Evolutionary conservation across 2,113 vertebrate species (phyloP).

Genomic region (Stigmatopora nigra): DNA sequence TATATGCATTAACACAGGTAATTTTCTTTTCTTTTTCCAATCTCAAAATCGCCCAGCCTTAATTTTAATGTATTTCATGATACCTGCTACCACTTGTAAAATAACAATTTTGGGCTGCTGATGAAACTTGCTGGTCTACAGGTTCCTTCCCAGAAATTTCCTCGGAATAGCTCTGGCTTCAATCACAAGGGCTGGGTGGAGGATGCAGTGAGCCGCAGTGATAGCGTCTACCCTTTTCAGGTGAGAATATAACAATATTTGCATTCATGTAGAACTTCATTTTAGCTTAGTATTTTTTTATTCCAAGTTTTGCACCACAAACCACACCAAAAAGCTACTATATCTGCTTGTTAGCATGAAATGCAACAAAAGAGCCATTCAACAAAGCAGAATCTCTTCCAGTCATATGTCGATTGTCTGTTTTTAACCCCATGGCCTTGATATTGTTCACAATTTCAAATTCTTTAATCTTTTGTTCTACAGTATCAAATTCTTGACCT

Average conservation of each 20-base stretch:
- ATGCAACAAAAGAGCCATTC: constrained; percentile 35
- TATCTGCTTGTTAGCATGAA: constrained; percentile 32
- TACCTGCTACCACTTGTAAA: not conserved
- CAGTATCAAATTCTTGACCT: constrained; percentile 2
- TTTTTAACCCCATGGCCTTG: constrained; percentile 42
- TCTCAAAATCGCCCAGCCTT: no score
- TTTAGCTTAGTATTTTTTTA: not conserved
- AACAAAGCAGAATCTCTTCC: constrained; percentile 36
- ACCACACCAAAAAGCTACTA: constrained; percentile 16
- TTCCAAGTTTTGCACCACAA: not conserved
- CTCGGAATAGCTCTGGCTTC: constrained; percentile 88
- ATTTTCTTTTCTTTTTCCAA: no score
- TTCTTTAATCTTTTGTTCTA: constrained; percentile 26
- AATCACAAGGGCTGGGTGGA: constrained; percentile 98
- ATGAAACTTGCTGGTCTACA: constrained; percentile 24
- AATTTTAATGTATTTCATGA: not conserved
- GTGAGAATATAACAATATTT: constrained; percentile 64
- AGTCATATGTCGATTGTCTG: constrained; percentile 42
- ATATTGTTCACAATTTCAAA: constrained; percentile 41
- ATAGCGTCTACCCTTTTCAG: constrained; percentile 96
- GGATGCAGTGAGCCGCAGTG: constrained; percentile 85
- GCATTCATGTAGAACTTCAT: not conserved
- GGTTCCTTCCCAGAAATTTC: constrained; percentile 90
- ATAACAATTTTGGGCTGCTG: not conserved
- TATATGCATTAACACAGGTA: no score